These are phyloP conservation scores for Brachylomia viminalis DNA, from an alignment of 2,888 invertebrate genomes.

Conservation along the genomic window DNA sequence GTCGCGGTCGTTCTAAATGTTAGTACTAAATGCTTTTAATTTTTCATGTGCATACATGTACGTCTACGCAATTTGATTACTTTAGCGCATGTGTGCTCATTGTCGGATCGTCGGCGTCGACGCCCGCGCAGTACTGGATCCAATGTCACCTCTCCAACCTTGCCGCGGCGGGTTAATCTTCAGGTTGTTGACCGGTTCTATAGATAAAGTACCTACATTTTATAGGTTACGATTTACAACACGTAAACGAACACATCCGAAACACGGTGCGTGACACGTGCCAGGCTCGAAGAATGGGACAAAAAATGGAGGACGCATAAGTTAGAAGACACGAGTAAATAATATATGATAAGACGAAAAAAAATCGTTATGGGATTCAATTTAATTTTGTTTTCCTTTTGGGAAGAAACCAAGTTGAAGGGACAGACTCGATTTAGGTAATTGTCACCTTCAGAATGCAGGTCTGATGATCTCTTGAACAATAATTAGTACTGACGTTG, in stretches of 20 bases:
- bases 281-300: conserved; percentile 7
- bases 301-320: conserved; percentile 10
- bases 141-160: conserved; percentile 85
- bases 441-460: conserved; percentile 48
- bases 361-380: conserved; percentile 2
- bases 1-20: conserved; percentile 34
- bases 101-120: conserved; percentile 59
- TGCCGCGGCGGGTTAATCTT: conserved; percentile 77
- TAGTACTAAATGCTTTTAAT: conserved; percentile 24
- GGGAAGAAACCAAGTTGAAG: conserved; percentile 15
- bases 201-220: conserved; percentile 66
- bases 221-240: conserved; percentile 48
- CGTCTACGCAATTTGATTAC: conserved; percentile 34
- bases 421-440: conserved; percentile 30
- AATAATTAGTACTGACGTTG: conserved; percentile 51
- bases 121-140: conserved; percentile 76
- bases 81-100: conserved; percentile 52
- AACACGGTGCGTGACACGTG: conserved; percentile 40
- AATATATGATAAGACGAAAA: neutral
- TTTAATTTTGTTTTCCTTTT: conserved; percentile 38
- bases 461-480: conserved; percentile 41
- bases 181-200: conserved; percentile 79
- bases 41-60: conserved; percentile 36
- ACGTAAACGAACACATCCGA: conserved; percentile 35
- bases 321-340: conserved; percentile 8